These are phyloP conservation scores for Melanchra persicariae DNA, from an alignment of 2,888 invertebrate genomes.

Conservation along the genomic window DNA sequence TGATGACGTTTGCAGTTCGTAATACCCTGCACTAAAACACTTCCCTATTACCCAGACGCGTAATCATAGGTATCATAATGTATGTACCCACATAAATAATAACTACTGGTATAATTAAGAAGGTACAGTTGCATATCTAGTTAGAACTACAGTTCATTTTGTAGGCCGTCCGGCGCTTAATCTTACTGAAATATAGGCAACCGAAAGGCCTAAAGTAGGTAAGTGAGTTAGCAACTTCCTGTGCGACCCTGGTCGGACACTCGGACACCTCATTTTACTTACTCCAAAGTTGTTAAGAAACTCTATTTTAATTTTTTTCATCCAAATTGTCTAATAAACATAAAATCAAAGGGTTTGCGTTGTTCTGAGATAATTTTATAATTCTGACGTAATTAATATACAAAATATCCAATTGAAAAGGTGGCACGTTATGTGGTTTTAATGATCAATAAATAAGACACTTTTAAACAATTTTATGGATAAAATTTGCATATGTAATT, in stretches of 20 bases:
- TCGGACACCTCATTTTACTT: background rate
- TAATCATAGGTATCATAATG: too few relatives aligned
- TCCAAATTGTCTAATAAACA: too few relatives aligned
- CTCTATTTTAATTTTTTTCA: background rate
- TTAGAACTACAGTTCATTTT: background rate
- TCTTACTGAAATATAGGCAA: conserved; percentile 23
- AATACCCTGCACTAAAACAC: too few relatives aligned
- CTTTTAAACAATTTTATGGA: background rate
- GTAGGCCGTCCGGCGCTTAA: background rate
- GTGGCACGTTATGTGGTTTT: background rate
- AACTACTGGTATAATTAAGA: too few relatives aligned
- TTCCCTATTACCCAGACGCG: too few relatives aligned
- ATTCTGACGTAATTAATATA: background rate
- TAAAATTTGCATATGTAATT: conserved; percentile 27
- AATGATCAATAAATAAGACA: conserved; percentile 21
- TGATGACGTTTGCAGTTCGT: too few relatives aligned
- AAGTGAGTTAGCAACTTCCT: conserved; percentile 5
- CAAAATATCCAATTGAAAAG: background rate
- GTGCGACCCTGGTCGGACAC: conserved; percentile 1
- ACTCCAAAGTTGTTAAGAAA: conserved; percentile 7
- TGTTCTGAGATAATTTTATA: background rate
- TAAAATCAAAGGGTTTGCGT: too few relatives aligned
- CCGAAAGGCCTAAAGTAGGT: background rate
- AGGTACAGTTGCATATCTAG: too few relatives aligned
- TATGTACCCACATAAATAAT: background rate